These are phyloP conservation scores for Mizuhopecten yessoensis DNA, from an alignment of 1,140 invertebrate genomes.

Conservation along the genomic window DNA sequence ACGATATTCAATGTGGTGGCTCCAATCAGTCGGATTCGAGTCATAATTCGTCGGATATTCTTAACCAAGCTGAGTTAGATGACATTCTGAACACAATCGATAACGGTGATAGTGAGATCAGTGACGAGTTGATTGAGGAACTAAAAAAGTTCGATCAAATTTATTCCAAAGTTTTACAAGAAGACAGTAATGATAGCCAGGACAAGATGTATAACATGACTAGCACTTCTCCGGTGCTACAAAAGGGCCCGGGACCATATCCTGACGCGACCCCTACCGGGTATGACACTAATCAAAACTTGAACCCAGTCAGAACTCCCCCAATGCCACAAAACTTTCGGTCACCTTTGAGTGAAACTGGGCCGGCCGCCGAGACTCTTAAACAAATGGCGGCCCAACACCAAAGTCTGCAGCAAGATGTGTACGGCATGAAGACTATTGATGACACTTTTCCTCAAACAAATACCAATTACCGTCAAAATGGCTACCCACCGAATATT, in stretches of 20 bases:
- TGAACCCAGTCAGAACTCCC: conserved; percentile 66
- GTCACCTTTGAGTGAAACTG: conserved; percentile 79
- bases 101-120: conserved; percentile 88
- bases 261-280: conserved; percentile 44
- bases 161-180: conserved; percentile 70
- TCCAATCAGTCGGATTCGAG: conserved; percentile 87
- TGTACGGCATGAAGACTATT: conserved; percentile 48
- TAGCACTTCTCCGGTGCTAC: conserved; percentile 70
- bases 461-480: conserved; percentile 46
- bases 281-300: conserved; percentile 60
- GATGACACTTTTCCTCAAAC: conserved; percentile 42
- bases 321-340: conserved; percentile 61
- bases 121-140: conserved; percentile 94
- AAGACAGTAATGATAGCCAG: conserved; percentile 72
- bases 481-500: conserved; percentile 54
- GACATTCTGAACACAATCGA: conserved; percentile 89
- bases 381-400: conserved; percentile 98
- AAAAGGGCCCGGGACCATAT: conserved; percentile 65
- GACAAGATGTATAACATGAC: conserved; percentile 74
- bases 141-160: conserved; percentile 85
- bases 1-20: conserved; percentile 81
- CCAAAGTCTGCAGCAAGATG: conserved; percentile 89
- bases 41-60: conserved; percentile 89
- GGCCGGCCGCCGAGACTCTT: conserved; percentile 94
- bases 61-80: conserved; percentile 87